Conservation (phyloP, 2,113 vertebrate species). For the Ifrita kowaldi region DNA sequence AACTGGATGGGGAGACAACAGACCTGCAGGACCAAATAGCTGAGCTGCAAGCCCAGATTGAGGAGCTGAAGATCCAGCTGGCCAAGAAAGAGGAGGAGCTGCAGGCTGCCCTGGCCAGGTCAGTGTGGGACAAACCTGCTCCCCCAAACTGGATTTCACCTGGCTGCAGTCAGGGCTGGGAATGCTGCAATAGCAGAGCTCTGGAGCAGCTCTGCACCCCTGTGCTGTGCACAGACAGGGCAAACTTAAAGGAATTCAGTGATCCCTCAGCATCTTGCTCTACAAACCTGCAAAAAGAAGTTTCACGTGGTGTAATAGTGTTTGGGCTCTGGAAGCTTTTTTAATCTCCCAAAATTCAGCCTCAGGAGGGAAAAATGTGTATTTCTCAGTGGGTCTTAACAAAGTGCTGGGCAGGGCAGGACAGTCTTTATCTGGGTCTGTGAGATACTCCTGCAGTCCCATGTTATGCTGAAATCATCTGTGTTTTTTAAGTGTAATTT, state of each 20-base stretch:
- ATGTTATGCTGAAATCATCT: background rate
- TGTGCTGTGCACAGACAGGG: background rate
- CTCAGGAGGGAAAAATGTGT: background rate
- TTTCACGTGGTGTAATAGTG: accelerated
- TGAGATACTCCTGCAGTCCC: background rate
- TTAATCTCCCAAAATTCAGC: background rate
- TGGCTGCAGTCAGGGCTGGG: background rate
- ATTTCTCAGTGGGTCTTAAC: background rate
- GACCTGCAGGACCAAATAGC: slow-evolving; percentile 97
- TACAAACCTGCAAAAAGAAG: background rate
- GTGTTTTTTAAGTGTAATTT: background rate
- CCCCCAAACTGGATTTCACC: background rate
- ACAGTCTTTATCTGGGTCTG: background rate
- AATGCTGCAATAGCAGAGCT: background rate
- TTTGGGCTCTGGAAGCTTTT: background rate
- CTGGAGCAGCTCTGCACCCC: background rate
- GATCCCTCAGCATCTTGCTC: background rate
- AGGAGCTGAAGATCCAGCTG: slow-evolving; percentile 92
- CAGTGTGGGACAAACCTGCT: background rate
- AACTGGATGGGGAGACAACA: slow-evolving; percentile 92
- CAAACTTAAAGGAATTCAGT: background rate
- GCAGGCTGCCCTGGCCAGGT: slow-evolving; percentile 89
- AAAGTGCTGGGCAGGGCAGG: background rate
- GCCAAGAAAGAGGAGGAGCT: slow-evolving; percentile 96
- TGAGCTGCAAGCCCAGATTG: slow-evolving; percentile 93